These are phyloP conservation scores for Alethe castanea DNA, from an alignment of 2,113 vertebrate genomes.

Conservation along the genomic window DNA sequence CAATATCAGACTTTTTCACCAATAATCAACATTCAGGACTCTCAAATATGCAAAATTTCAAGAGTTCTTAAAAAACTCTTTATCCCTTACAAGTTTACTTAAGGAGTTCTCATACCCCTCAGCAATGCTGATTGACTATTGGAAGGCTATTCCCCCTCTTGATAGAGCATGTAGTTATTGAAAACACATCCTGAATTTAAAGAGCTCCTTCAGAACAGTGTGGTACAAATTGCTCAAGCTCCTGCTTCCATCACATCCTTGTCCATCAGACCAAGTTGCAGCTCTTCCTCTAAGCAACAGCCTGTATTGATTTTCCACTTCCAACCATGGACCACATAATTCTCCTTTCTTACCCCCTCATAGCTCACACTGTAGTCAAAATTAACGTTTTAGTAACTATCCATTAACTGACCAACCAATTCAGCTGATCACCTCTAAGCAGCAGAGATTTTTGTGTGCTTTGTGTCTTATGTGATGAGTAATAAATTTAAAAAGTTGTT, in stretches of 20 bases:
- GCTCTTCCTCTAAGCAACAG: not conserved
- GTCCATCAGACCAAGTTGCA: not conserved
- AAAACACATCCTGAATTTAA: not conserved
- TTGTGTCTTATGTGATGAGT: not conserved
- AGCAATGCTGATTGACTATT: not conserved
- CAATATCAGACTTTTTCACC: not conserved
- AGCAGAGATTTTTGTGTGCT: not conserved
- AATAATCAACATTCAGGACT: not conserved
- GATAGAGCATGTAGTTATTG: not conserved
- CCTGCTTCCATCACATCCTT: not conserved
- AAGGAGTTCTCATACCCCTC: not conserved
- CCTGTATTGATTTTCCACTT: not conserved
- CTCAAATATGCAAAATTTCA: not conserved
- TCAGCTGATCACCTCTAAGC: not conserved
- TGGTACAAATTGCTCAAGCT: not conserved
- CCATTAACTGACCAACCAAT: not conserved
- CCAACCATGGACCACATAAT: not conserved
- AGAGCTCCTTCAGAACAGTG: not conserved
- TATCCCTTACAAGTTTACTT: not conserved
- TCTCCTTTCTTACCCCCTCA: not conserved
- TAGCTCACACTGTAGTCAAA: not conserved
- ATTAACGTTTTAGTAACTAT: not conserved
- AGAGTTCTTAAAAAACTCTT: not conserved
- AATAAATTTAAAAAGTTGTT: not conserved
- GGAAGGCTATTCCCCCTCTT: not conserved